phyloP scores from a whole-genome alignment of 2,888 invertebrate genomes.

The Epinotia bilunana region DNA sequence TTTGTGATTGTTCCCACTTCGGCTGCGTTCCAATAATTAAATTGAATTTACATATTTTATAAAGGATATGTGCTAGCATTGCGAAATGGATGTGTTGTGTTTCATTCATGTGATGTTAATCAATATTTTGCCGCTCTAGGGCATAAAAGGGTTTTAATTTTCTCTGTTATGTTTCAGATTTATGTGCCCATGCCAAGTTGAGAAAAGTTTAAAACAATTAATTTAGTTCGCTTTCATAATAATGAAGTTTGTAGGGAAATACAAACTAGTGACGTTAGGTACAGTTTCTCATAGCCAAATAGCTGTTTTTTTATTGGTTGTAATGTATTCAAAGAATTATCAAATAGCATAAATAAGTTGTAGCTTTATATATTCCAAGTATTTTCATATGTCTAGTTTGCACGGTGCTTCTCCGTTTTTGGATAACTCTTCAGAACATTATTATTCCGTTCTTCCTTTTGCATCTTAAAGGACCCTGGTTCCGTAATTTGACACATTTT shows the following conservation, averaged over 20 bases:
- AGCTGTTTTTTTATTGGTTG: too few species aligned
- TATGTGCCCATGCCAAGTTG: neutral
- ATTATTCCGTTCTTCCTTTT: neutral
- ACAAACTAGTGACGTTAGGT: too few species aligned
- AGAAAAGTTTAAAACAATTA: neutral
- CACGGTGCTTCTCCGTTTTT: too few species aligned
- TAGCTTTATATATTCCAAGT: too few species aligned
- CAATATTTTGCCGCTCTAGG: neutral
- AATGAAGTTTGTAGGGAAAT: too few species aligned
- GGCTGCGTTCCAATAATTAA: conserved; percentile 54
- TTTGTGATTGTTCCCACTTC: conserved; percentile 64
- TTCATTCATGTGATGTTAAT: conserved; percentile 18
- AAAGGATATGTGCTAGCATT: conserved; percentile 29
- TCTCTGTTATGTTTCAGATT: conserved; percentile 4
- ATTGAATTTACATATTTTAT: conserved; percentile 55
- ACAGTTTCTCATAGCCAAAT: too few species aligned
- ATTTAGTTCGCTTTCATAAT: too few species aligned
- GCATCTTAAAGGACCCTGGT: neutral
- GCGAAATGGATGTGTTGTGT: conserved; percentile 21
- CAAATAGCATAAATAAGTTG: too few species aligned
- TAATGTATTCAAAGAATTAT: too few species aligned
- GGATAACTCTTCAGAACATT: neutral
- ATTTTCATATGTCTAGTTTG: too few species aligned
- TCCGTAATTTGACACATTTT: conserved; percentile 1
- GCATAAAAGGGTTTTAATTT: neutral